phyloP scores from a whole-genome alignment of 1,140 invertebrate genomes.

The Helicoverpa zea region DNA sequence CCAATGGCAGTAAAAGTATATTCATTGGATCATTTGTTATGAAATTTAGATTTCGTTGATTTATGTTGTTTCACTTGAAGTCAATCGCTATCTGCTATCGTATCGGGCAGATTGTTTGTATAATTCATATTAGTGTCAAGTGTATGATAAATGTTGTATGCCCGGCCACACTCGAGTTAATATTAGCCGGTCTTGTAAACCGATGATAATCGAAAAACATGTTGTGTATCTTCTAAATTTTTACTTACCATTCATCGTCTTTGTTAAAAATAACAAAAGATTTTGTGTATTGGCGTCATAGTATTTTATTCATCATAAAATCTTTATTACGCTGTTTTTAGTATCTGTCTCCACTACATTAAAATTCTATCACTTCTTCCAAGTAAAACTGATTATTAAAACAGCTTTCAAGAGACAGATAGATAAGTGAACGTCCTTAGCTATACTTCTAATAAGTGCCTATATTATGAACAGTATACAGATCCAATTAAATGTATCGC shows the following conservation, averaged over 20 bases:
- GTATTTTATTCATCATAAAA: neutral
- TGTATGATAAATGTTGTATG: constrained; percentile 34
- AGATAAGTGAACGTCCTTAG: no score
- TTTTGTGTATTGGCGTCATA: constrained; percentile 13
- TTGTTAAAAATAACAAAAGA: constrained; percentile 23
- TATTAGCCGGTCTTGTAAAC: constrained; percentile 12
- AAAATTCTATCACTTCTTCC: neutral
- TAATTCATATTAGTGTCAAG: constrained; percentile 40
- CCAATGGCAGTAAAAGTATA: constrained; percentile 23
- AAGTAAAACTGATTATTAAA: neutral
- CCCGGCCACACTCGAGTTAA: constrained; percentile 13
- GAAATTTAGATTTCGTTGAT: constrained; percentile 33
- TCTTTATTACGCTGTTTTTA: constrained; percentile 15
- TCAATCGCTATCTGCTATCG: constrained; percentile 20
- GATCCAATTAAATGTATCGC: no score
- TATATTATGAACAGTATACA: no score
- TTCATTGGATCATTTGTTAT: constrained; percentile 23
- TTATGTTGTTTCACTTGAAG: constrained; percentile 21
- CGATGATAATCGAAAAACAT: constrained; percentile 17
- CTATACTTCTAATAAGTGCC: no score
- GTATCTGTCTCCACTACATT: neutral
- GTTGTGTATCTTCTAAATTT: constrained; percentile 18
- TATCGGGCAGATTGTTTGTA: constrained; percentile 35
- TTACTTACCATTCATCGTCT: neutral
- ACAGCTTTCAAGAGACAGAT: no score